Base-by-base conservation (phyloP, 2,113 vertebrate genomes). In the Pholis gunnellus region DNA sequence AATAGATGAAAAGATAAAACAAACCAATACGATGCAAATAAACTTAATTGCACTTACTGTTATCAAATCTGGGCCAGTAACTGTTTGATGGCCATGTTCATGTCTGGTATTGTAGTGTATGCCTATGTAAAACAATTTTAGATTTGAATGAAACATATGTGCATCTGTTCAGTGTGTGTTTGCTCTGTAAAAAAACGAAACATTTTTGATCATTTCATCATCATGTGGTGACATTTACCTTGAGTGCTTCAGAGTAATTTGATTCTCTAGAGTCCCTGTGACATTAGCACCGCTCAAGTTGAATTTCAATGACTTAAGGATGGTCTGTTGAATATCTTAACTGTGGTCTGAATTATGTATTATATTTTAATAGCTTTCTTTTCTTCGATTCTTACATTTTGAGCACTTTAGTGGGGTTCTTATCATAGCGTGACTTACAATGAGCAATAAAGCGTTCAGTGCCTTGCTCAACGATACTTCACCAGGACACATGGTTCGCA, bases 181-280 rank as follows among this genome's bases (percentile, higher is more conserved):
- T 76, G 50, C 9, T 20, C 18, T 46, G 46, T 67, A 75, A 71
- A 46, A 60, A 70, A 52, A 87, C 76, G 77, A 22, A 63, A 65
- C 10, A 69, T 87, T 67, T 78, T 71, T 84, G 38, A 87, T 89
- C 25, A 70, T 89, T 88, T 85, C 75, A 79, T 89, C 81, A 78
- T 76, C 61, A 65, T 72, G 52, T 84, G 81, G 69, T 91, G 87
- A 82, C 88, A 93, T 91, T 91, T 91, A 90, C 84, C 63, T 89
- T 77, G 31, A 91, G 76, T 85, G 65, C 52, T 82, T 80, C 66
- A 44, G 65, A 84, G 79, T 84, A 84, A 86, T 84, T 87, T 76
- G 78, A 78, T 78, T 83, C 87, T 77, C 82, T 2, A 4, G 82
- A 82, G 85, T 79, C 65, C 34, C 27, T 73, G 57, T 90, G 91